Base-by-base conservation (phyloP, 2,797 vertebrate species). In the Sylvilagus floridanus region DNA sequence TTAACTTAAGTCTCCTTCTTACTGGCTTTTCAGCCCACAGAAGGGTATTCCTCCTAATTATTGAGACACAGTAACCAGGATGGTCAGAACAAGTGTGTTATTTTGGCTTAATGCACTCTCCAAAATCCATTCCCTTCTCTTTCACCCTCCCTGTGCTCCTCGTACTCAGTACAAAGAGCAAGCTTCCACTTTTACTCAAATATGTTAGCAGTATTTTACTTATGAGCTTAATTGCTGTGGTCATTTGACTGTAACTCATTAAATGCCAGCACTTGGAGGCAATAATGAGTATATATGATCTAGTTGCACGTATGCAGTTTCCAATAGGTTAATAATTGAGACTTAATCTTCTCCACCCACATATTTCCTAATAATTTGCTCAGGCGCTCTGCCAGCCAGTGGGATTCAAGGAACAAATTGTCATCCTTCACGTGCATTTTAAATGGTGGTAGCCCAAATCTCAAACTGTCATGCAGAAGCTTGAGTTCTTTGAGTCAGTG, bases 11-110 rank as follows among this genome's bases (percentile, higher is more conserved):
- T 93, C 91, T 96, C 84, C 89, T 86, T 86, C 93, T 93, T 79
- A 82, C 95, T 94, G 97, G 95, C 90, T 95, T 95, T 94, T 85
- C 69, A 96, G 26, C 88, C 90, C 85, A 75, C 95, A 94, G 91
- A 96, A 97, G 93, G 95, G 88, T 86, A 95, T 94, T 83, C 71
- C 85, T 96, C 82, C 95, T 97, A 97, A 98, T 97, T 97, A 97
- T 88, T 91, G 96, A 97, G 96, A 94, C 86, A 78, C 93, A 32
- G 84, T 93, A 66, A 88, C 94, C 85, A 84, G 96, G 88, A 94
- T 91, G 95, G 94, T 84, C 94, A 97, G 95, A 95, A 92, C 83
- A 83, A 88, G 95, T 63, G 60, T 82, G 73, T 90, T 92, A 84
- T 93, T 95, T 93, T 66, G 94, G 95, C 65, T 91, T 96, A 90